These are phyloP conservation scores for Drosophila sechellia DNA, from an alignment of 1,140 invertebrate genomes.

Conservation along the genomic window DNA sequence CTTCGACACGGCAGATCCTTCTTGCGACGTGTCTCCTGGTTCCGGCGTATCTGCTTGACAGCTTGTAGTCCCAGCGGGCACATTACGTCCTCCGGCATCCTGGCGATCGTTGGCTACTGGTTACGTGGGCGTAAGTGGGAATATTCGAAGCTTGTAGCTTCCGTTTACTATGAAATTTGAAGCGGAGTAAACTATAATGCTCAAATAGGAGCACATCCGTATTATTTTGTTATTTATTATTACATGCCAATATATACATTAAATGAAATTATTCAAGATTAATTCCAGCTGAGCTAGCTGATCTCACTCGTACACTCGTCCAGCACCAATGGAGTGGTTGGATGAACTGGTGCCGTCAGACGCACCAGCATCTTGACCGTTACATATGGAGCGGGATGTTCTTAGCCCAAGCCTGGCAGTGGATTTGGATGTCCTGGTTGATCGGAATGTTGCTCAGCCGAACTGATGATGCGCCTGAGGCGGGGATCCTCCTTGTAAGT, in stretches of 20 bases:
- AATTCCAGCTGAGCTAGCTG: too few species aligned
- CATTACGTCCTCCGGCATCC: slow-evolving; percentile 38
- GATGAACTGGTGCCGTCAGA: neutral
- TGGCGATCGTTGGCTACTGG: neutral
- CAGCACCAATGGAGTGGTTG: neutral
- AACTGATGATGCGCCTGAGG: slow-evolving; percentile 36
- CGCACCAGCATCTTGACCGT: slow-evolving; percentile 27
- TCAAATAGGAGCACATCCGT: too few species aligned
- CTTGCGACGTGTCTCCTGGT: slow-evolving; percentile 14
- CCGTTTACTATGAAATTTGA: neutral
- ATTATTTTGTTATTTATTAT: too few species aligned
- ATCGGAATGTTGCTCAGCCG: slow-evolving; percentile 25
- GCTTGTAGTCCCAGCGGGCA: slow-evolving; percentile 39
- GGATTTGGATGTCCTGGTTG: slow-evolving; percentile 19
- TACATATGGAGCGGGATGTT: slow-evolving; percentile 46
- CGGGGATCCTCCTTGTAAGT: slow-evolving; percentile 12
- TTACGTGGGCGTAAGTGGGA: too few species aligned
- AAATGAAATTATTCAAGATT: neutral
- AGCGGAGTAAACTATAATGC: neutral
- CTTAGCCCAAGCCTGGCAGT: slow-evolving; percentile 53
- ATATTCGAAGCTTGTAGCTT: neutral
- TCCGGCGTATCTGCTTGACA: slow-evolving; percentile 53
- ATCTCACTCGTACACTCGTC: slow-evolving; percentile 8
- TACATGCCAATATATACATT: neutral
- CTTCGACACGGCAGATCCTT: slow-evolving; percentile 59